Evolutionary conservation across 2,797 vertebrate genomes (phyloP).

Genomic region (Sarcophilus harrisii): DNA sequence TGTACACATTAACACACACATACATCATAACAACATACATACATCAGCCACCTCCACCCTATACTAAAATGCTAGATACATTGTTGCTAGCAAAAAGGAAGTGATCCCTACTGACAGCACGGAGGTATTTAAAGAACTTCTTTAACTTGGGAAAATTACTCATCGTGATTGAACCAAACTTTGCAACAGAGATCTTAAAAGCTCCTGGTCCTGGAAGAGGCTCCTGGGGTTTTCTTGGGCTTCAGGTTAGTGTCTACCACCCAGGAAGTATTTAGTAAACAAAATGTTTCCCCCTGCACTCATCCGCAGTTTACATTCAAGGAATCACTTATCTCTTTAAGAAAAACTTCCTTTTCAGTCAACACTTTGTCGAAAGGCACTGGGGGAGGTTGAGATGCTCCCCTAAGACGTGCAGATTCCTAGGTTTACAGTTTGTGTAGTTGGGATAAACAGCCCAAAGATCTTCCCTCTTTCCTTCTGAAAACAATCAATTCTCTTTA

Average conservation of each 20-base stretch:
- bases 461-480: conserved; percentile 77
- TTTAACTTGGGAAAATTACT: conserved; percentile 32
- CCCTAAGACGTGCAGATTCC: conserved; percentile 78
- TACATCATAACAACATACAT: too few relatives aligned
- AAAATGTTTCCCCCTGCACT: conserved; percentile 68
- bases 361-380: conserved; percentile 79
- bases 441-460: conserved; percentile 73
- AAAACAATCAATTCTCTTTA: conserved; percentile 68
- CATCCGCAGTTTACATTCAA: conserved; percentile 82
- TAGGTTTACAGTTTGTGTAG: conserved; percentile 29
- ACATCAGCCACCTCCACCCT: too few relatives aligned
- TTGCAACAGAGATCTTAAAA: conserved; percentile 40
- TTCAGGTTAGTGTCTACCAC: conserved; percentile 74
- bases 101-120: neutral
- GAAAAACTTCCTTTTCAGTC: conserved; percentile 82
- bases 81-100: conserved; percentile 59
- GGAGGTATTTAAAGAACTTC: conserved; percentile 29
- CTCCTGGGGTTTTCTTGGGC: conserved; percentile 45
- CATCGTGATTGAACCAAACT: conserved; percentile 50
- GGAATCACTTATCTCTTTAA: conserved; percentile 83
- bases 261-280: conserved; percentile 81
- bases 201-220: conserved; percentile 45
- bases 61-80: neutral
- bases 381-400: conserved; percentile 71
- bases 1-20: neutral